Evolutionary conservation across 2,888 invertebrate genomes (phyloP).

Genomic region (Eupithecia exiguata): DNA sequence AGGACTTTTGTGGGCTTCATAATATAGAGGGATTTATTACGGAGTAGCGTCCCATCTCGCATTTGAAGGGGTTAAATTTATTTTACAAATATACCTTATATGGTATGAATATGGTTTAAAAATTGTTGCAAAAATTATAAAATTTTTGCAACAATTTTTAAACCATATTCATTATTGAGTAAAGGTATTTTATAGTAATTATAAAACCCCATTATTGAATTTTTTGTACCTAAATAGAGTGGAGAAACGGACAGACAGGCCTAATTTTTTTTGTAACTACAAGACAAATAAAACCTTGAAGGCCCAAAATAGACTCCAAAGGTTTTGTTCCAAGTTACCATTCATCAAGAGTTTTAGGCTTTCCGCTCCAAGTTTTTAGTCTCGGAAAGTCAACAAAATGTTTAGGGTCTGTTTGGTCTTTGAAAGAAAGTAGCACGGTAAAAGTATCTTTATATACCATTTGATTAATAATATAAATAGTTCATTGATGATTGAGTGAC

Average conservation of each 20-base stretch:
- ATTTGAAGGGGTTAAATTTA: background rate
- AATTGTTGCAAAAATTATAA: background rate
- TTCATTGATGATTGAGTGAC: no score
- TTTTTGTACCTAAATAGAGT: no score
- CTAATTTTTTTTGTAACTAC: background rate
- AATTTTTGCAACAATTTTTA: background rate
- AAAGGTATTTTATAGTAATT: no score
- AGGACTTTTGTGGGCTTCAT: slow-evolving; percentile 10
- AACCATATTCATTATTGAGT: no score
- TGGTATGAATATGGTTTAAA: background rate
- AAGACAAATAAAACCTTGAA: background rate
- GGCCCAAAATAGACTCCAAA: background rate
- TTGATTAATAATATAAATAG: no score
- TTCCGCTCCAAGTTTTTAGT: background rate
- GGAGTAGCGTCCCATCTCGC: background rate
- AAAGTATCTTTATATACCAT: no score
- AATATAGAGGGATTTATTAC: background rate
- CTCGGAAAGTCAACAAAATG: no score
- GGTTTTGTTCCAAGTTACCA: background rate
- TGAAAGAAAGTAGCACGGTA: background rate
- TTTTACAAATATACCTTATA: background rate
- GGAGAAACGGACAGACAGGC: background rate
- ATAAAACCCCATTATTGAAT: no score
- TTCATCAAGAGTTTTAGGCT: background rate
- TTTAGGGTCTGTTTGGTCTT: no score